Percentiles rank a stretch among this genome's conserved stretches.
Evolutionary conservation across 2,888 invertebrate genomes (phyloP).

Genomic region (Drosophila mayaguana): DNA sequence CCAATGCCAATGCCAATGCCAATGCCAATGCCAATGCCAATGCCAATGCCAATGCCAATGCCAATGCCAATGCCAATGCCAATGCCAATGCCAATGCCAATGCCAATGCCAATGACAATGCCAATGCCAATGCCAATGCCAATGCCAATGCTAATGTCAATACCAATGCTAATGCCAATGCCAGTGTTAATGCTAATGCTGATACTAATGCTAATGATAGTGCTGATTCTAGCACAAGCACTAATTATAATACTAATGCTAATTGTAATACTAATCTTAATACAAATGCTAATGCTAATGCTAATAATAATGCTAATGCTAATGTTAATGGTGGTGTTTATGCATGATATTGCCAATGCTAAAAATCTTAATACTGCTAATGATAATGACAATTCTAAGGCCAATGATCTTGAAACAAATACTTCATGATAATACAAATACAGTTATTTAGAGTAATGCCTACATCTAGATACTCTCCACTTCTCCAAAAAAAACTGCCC

Average conservation of each 20-base stretch:
- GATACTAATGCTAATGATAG: not conserved
- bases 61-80: not conserved
- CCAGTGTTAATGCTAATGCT: not conserved
- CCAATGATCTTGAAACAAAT: not conserved
- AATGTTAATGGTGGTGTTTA: too few species aligned
- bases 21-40: not conserved
- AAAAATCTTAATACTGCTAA: not conserved
- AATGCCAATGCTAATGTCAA: not conserved
- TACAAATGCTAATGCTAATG: not conserved
- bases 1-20: not conserved
- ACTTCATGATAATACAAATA: not conserved
- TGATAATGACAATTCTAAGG: not conserved
- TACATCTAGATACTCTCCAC: not conserved
- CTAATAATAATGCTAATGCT: not conserved
- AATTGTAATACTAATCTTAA: not conserved
- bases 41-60: not conserved
- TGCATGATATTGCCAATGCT: not conserved
- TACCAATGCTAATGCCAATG: not conserved
- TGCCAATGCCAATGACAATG: not conserved
- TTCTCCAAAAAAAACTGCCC: not conserved
- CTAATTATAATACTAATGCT: too few species aligned
- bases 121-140: not conserved
- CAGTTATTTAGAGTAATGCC: not conserved
- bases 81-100: not conserved
- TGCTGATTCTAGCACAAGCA: too few species aligned